Conservation (phyloP, 2,797 vertebrate species). For the Darevskia mixta region DNA sequence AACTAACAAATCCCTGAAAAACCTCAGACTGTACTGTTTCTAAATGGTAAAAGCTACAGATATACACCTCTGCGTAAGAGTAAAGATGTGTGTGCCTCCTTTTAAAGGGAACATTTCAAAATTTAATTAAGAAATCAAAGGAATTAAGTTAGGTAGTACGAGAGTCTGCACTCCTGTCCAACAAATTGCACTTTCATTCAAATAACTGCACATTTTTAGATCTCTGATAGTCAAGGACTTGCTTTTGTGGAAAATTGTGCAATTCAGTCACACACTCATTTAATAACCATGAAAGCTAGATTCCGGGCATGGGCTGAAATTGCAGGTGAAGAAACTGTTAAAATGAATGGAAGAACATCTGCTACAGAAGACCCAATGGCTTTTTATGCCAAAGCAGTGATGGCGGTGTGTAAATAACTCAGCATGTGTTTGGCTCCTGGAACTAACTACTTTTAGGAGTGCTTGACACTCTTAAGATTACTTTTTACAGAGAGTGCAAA, state of each 20-base stretch:
- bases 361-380: slow-evolving; percentile 18
- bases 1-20: slow-evolving; percentile 46
- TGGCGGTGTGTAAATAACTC: not conserved
- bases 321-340: slow-evolving; percentile 21
- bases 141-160: not conserved
- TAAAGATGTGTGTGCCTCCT: not conserved
- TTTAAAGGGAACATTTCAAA: slow-evolving; percentile 3
- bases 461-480: slow-evolving; percentile 25
- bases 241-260: not conserved
- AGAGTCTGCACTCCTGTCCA: slow-evolving; percentile 26
- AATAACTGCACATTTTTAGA: slow-evolving; percentile 32
- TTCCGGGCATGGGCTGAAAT: slow-evolving; percentile 15
- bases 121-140: slow-evolving; percentile 2
- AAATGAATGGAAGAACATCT: slow-evolving; percentile 44
- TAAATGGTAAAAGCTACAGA: not conserved
- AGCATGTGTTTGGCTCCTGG: slow-evolving; percentile 1
- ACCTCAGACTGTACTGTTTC: slow-evolving; percentile 35
- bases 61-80: not conserved
- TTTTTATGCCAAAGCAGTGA: not conserved
- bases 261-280: slow-evolving; percentile 7
- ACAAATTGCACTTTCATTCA: not conserved
- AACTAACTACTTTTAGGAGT: slow-evolving; percentile 21
- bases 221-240: not conserved
- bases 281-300: slow-evolving; percentile 11
- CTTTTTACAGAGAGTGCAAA: slow-evolving; percentile 37